Base-by-base conservation (phyloP, 53 echinoderm and acorn worm species). In the Zoroaster sp. region DNA sequence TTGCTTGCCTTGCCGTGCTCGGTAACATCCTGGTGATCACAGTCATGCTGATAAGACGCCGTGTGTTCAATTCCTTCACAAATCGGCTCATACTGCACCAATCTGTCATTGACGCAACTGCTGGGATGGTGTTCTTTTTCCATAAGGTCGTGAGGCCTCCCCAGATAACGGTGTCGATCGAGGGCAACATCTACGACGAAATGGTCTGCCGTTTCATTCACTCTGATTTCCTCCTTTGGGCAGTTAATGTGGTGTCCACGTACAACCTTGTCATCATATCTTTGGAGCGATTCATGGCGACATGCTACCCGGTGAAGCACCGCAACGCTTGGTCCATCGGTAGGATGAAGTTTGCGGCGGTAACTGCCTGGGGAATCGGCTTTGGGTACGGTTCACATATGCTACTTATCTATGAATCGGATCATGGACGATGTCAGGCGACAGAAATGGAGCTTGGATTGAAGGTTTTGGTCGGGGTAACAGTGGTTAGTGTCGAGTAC, bases 401-500 rank as follows among this genome's bases (percentile, higher is more conserved):
- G 38, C 1, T 40, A 11, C 13, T 80, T 40, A 12, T 80, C 31
- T 52, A 42, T n/a, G 66, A 66, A 15, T 12, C 80, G 7, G 12
- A 65, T 28, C 5, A 28, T 28, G 80, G 80, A 37, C 23, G 0
- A 7, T 80, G 80, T 12, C 80, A 25, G 0, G 14, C 12, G 1
- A 37, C 63, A 34, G 5, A 25, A 7, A 65, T 80, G 80, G 63
- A 38, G 35, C 38, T 66, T 18, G 80, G 80, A 37, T 3, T 66
- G 0, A 12, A 80, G 42, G 40, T 66, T 20, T 8, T 80, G 9
- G 35, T 51, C 13, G 63, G 65, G 13, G 11, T 23, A 37, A 39
- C 21, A 3, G 88, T 85, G 7, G 47, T 93, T 35, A 68, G 89
- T 53, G 73, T 91, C 4, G 93, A 95, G 55, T 92, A 91, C 49